Percentiles rank a stretch among this genome's conserved stretches.
phyloP scores from a whole-genome alignment of 2,888 invertebrate species.

The Poecilus cupreus region DNA sequence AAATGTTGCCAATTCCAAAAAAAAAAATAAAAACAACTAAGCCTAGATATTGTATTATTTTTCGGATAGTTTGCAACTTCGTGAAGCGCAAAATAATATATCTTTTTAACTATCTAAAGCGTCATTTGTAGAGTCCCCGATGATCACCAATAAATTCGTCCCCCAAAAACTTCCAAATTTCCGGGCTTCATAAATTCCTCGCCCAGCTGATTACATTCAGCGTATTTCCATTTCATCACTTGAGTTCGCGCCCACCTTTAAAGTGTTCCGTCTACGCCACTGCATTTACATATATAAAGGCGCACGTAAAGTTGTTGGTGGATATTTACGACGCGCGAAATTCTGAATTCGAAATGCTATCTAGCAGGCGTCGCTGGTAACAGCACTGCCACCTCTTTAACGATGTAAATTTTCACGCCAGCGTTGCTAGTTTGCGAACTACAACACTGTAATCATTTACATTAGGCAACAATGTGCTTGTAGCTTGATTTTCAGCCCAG shows the following conservation, averaged over 20 bases:
- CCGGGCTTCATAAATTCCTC: not conserved
- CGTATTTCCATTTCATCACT: constrained; percentile 13
- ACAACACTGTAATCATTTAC: constrained; percentile 44
- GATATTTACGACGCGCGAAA: constrained; percentile 53
- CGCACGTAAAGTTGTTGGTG: constrained; percentile 50
- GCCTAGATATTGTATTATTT: too few species aligned
- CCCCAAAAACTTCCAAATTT: not conserved
- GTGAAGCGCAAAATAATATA: too few species aligned
- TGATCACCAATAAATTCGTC: not conserved
- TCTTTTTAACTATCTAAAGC: too few species aligned
- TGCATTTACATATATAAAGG: constrained; percentile 43
- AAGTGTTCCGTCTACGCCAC: constrained; percentile 28
- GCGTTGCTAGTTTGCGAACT: constrained; percentile 32
- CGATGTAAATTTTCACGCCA: constrained; percentile 48
- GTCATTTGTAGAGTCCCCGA: too few species aligned
- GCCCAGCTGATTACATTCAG: not conserved
- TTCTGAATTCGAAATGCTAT: constrained; percentile 52
- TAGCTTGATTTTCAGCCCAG: not conserved
- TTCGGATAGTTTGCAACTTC: too few species aligned
- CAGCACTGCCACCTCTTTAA: constrained; percentile 41
- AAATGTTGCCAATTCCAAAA: too few species aligned
- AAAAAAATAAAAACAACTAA: too few species aligned
- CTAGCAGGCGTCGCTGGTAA: constrained; percentile 19
- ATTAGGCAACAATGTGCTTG: constrained; percentile 45
- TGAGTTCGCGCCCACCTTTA: constrained; percentile 2